phyloP scores from a whole-genome alignment of 2,113 vertebrate genomes.

The Nycticorax nycticorax region DNA sequence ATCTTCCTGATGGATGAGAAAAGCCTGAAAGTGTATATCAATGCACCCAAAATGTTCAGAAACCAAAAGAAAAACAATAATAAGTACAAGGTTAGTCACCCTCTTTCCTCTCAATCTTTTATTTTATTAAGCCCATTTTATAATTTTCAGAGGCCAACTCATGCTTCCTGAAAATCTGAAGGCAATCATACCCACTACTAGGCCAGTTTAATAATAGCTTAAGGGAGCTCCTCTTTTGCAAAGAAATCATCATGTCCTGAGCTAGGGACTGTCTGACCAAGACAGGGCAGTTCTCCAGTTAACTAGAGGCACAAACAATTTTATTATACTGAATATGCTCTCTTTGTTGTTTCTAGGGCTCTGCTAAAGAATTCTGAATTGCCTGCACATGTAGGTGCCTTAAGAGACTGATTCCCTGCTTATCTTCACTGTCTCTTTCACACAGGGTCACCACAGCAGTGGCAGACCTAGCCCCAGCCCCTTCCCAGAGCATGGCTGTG shows the following conservation, averaged over 20 bases:
- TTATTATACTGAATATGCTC: background rate
- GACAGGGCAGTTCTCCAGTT: background rate
- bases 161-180: background rate
- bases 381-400: background rate
- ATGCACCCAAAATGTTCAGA: background rate
- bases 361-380: background rate
- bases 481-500: background rate
- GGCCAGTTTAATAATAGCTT: background rate
- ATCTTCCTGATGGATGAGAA: background rate
- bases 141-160: background rate
- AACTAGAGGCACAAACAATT: background rate
- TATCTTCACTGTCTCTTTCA: background rate
- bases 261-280: background rate
- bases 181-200: background rate
- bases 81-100: background rate
- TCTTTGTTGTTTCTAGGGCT: background rate
- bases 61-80: background rate
- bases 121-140: background rate
- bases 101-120: background rate
- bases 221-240: background rate
- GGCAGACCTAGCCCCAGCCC: background rate
- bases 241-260: background rate
- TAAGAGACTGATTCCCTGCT: background rate
- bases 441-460: background rate
- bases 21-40: background rate